Percentiles rank a stretch among this genome's conserved stretches.
phyloP scores from a whole-genome alignment of 2,113 vertebrate species.

The Amazona vittata region DNA sequence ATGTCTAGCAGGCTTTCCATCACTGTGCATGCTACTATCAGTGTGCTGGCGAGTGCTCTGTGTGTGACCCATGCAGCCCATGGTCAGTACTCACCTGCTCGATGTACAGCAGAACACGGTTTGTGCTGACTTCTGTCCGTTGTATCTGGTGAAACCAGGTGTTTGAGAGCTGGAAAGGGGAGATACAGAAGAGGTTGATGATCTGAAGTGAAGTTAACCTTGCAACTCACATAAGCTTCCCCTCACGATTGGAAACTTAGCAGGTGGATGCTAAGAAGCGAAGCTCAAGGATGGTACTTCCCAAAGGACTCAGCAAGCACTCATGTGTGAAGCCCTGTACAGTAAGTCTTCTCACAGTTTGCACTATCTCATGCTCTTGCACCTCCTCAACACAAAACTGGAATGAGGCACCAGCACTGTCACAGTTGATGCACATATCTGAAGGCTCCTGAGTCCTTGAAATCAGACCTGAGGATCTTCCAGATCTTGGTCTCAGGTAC shows the following conservation, averaged over 20 bases:
- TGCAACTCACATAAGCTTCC: not conserved
- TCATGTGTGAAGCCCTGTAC: rapidly evolving
- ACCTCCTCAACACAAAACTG: not conserved
- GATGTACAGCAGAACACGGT: slow-evolving; percentile 11
- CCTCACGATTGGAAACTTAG: not conserved
- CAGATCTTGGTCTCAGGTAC: rapidly evolving
- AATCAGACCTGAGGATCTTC: not conserved
- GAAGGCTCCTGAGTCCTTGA: not conserved
- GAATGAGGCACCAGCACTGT: not conserved
- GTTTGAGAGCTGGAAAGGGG: not conserved
- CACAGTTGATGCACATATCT: not conserved
- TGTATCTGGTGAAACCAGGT: not conserved
- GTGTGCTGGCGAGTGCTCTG: rapidly evolving
- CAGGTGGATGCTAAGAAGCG: not conserved
- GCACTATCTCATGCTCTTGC: not conserved
- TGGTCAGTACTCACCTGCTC: not conserved
- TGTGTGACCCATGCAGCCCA: not conserved
- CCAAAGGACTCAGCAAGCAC: not conserved
- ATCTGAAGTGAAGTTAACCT: not conserved
- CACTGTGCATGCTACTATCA: not conserved
- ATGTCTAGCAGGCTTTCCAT: not conserved
- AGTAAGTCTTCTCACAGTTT: not conserved
- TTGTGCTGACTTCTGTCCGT: slow-evolving; percentile 12
- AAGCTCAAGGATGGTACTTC: not conserved
- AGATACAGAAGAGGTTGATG: not conserved